phyloP scores from a whole-genome alignment of 2,113 vertebrate species.

The Vicugna pacos region DNA sequence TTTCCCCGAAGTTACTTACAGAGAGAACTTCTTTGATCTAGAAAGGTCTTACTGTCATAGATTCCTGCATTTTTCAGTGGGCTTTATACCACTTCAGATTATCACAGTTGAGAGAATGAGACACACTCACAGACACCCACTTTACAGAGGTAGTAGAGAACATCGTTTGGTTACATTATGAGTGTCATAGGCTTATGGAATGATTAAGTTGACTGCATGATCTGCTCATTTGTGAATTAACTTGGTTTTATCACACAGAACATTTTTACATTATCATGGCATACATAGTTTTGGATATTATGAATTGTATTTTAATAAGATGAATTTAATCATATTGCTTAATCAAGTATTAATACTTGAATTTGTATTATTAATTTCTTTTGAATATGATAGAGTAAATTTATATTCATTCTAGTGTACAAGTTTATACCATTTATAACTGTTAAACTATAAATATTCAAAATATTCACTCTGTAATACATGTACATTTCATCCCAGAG shows the following conservation, averaged over 20 bases:
- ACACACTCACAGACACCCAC: background rate
- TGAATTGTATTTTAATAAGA: constrained; percentile 43
- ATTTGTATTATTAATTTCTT: constrained; percentile 33
- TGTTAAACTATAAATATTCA: background rate
- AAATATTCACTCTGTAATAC: background rate
- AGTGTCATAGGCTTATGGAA: constrained; percentile 6
- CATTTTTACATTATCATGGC: constrained; percentile 32
- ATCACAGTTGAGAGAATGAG: background rate
- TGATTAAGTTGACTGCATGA: background rate
- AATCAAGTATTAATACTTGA: constrained; percentile 55
- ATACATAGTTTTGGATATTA: background rate
- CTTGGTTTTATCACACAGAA: background rate
- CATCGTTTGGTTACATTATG: background rate
- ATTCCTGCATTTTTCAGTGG: background rate
- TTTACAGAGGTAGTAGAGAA: background rate
- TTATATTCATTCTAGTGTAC: background rate
- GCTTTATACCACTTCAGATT: constrained; percentile 47
- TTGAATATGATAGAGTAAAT: background rate
- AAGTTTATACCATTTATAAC: background rate
- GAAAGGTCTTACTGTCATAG: background rate
- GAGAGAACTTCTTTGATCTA: background rate
- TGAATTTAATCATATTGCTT: constrained; percentile 39
- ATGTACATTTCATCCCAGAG: background rate
- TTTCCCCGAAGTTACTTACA: constrained; percentile 10
- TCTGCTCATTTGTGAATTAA: constrained; percentile 41